Evolutionary conservation across 2,888 invertebrate species (phyloP), one percentile per base, ranked within the genome.

Genomic region (Leptopterna dolabrata): DNA sequence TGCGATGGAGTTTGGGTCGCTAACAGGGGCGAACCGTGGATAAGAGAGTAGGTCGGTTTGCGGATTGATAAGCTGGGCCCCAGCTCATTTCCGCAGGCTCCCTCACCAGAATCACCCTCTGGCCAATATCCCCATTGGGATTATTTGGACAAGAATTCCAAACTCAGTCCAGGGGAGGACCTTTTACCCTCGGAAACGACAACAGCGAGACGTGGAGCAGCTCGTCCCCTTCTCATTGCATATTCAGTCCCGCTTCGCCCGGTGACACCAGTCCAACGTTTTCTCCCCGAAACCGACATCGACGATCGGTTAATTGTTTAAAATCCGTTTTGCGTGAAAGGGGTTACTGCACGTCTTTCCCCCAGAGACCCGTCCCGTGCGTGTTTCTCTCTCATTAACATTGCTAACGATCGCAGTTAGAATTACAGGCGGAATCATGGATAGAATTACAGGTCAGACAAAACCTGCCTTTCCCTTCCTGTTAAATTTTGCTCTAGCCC

Each of bases 51-150:
- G 73, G 73, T 41, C 41, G 73, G 73, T 76, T 76, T 76, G 73
- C 47, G 86, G 88, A 87, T 86, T 86, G 89, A 88, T 85, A 86
- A 89, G 87, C 73, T 41, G 81, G 86, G 87, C 19, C 30, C 36
- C 47, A 85, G 88, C 88, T 88, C 88, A 88, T 88, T 88, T 88
- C 87, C 88, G 81, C 81, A 29, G 41, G 80, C n/a, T 30, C 85
- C 73, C 27, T 19, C 14, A 11, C 30, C 24, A 11, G 11, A 9
- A 11, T 11, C 3, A 30, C 78, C 87, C 88, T 86, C 85, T 71
- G 86, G 82, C 84, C 88, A 86, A 88, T 88, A 88, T 88, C 88
- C 84, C 7, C 84, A n/a, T 3, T 2, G 84, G 84, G 84, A 84
- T 84, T 84, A 84, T 84, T 84, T 84, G 84, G 84, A 84, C 84